Base-by-base conservation (phyloP, 2,888 invertebrate genomes). In the Thumatha senex region DNA sequence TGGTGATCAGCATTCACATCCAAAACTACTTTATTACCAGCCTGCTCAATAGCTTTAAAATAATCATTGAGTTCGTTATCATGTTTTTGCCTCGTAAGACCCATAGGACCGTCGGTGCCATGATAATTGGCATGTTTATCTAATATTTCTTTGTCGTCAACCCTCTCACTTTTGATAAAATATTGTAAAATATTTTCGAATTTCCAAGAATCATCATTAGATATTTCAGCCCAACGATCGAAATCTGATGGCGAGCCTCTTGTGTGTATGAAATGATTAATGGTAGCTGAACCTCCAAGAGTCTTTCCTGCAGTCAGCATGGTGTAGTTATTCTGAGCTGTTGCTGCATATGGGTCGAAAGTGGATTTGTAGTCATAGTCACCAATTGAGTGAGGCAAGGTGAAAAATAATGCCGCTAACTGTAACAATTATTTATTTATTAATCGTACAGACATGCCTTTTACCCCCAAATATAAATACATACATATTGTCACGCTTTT, bases 331-430 rank as follows among this genome's bases (percentile, higher is more conserved):
- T 35, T 48, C 31, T 63, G 63, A 1, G 39, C 13, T 0, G 11
- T 0, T 5, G 57, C 52, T 12, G 62, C 42, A 1, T 31, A 40
- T 0, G 15, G 9, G 24, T 63, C n/a, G n/a, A 10, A 8, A 3
- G 49, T 51, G 9, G 62, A 62, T 12, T 7, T 13, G 42, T 54
- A 58, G 12, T 58, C 11, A 15, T 48, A 53, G 18, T 62, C 62
- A 2, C 49, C 79, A 7, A 48, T 79, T 47, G 94, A 94, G 58
- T 82, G 80, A 0, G 69, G 63, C 35, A 66, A 50, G 4, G 44
- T 30, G 12, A 43, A 33, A 11, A 43, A 43, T 9, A 44, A 24
- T 7, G 24, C 36, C 9, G 44, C 13, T 12, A 29, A 15, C 41
- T 42, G 15, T 2, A 42, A 42, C 2, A 24, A 36, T 46, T n/a